A percentile compares a stretch with the other conserved stretches of the same genome.
Conservation (phyloP, 2,113 vertebrate species). For the Lamprotornis superbus region DNA sequence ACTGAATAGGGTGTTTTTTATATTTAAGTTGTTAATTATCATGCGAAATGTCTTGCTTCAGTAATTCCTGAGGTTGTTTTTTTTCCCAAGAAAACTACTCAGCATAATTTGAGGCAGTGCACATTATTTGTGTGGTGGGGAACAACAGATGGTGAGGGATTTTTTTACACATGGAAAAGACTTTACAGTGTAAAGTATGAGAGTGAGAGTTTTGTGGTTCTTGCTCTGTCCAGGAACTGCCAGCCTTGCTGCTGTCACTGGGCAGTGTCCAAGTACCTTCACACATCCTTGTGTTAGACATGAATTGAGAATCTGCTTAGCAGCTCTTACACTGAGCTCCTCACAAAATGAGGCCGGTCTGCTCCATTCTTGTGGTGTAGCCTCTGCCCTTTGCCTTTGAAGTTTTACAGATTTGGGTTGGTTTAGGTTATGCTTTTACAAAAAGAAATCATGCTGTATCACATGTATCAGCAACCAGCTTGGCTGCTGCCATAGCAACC, state of each 20-base stretch:
- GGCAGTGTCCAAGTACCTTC: background rate
- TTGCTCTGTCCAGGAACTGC: background rate
- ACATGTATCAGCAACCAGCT: background rate
- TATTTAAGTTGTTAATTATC: background rate
- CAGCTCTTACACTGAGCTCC: background rate
- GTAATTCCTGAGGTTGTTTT: background rate
- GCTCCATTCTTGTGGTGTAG: background rate
- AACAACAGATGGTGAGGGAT: rapidly evolving
- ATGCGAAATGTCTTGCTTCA: background rate
- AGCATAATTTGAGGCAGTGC: background rate
- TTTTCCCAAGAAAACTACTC: background rate
- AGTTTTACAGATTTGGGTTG: background rate
- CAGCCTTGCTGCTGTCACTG: background rate
- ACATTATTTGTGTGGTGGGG: rapidly evolving
- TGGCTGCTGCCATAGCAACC: background rate
- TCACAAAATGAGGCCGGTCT: background rate
- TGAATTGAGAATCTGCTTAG: background rate
- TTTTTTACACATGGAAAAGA: background rate
- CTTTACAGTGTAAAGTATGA: rapidly evolving
- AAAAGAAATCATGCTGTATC: background rate
- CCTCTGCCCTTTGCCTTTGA: background rate
- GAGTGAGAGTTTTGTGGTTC: background rate
- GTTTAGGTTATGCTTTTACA: background rate
- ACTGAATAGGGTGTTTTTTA: background rate
- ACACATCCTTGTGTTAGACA: background rate